phyloP scores from a whole-genome alignment of 2,888 invertebrate genomes.

The Drosophila quinaria region DNA sequence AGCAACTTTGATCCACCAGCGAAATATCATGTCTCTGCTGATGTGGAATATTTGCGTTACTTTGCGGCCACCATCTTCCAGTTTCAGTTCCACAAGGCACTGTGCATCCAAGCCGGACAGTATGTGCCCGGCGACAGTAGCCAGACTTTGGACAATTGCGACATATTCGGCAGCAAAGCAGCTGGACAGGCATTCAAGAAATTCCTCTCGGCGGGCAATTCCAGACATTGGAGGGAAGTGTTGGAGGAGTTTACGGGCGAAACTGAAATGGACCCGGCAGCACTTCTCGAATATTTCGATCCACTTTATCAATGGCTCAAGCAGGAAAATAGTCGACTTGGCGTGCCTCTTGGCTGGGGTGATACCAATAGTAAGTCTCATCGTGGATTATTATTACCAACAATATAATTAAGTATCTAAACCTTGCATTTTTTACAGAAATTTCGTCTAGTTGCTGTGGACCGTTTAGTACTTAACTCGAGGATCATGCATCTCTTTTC shows the following conservation, averaged over 20 bases:
- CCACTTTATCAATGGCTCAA: constrained; percentile 91
- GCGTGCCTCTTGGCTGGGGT: constrained; percentile 89
- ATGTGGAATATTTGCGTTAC: constrained; percentile 90
- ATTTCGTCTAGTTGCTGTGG: constrained; percentile 70
- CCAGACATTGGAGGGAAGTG: constrained; percentile 92
- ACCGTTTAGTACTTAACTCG: constrained; percentile 60
- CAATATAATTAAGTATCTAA: background rate
- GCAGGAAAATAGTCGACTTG: constrained; percentile 89
- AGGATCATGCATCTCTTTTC: background rate
- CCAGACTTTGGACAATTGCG: constrained; percentile 89
- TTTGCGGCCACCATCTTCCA: constrained; percentile 93
- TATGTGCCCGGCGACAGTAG: constrained; percentile 87
- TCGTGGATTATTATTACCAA: background rate
- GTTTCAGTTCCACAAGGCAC: constrained; percentile 91
- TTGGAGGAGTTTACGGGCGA: constrained; percentile 93
- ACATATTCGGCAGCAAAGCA: constrained; percentile 92
- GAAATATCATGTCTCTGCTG: constrained; percentile 91
- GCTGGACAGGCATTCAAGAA: constrained; percentile 91
- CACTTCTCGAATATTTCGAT: constrained; percentile 92
- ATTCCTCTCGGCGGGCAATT: constrained; percentile 90
- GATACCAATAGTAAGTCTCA: constrained; percentile 80
- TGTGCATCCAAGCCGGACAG: constrained; percentile 91
- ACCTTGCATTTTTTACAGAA: constrained; percentile 56
- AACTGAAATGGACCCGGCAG: constrained; percentile 91
- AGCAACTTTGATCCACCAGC: constrained; percentile 91